These are phyloP conservation scores for Diceros bicornis DNA, from an alignment of 2,797 vertebrate species.

Conservation along the genomic window DNA sequence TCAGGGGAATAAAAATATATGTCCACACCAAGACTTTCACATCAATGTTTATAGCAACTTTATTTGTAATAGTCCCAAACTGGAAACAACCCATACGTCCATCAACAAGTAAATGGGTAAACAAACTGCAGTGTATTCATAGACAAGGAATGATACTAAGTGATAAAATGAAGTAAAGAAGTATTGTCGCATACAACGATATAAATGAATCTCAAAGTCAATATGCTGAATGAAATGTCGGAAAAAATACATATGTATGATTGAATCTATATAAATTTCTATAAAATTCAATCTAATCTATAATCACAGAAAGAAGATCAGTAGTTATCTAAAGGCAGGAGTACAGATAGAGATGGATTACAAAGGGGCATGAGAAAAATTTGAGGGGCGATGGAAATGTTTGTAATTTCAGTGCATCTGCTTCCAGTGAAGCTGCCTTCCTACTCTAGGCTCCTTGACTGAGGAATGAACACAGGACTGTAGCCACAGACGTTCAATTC, in stretches of 20 bases:
- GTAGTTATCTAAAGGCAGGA: background rate
- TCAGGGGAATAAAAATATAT: no score
- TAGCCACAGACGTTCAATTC: background rate
- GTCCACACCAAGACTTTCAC: no score
- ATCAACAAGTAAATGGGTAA: no score
- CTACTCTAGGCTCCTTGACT: background rate
- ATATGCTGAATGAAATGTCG: no score
- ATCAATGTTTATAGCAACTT: no score
- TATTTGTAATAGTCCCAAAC: no score
- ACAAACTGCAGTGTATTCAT: no score
- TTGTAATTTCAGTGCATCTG: background rate
- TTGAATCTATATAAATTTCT: background rate
- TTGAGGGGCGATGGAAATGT: background rate
- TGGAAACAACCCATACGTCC: no score
- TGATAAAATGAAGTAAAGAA: no score
- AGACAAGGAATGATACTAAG: no score
- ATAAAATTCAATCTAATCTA: background rate
- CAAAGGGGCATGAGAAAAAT: background rate
- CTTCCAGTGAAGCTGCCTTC: background rate
- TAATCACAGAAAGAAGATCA: background rate
- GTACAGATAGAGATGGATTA: background rate
- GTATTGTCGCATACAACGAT: no score
- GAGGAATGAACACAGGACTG: background rate
- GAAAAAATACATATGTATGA: background rate
- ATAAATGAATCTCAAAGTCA: no score